Evolutionary conservation across 92 coral and sea anemone species (phyloP).

Genomic region (Porites evermanni): DNA sequence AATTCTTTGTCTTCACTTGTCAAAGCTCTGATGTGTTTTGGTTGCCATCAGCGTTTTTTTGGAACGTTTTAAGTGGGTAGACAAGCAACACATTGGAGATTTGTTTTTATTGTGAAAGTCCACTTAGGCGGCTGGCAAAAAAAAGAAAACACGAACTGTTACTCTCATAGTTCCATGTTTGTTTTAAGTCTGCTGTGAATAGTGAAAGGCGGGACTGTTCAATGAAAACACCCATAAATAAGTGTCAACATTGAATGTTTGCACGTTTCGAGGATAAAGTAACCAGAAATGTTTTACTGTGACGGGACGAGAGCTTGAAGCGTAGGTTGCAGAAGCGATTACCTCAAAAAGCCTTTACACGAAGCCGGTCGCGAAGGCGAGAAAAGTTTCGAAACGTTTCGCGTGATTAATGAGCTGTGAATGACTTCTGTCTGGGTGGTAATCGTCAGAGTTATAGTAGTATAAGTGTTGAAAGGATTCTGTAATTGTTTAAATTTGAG

Average conservation of each 20-base stretch:
- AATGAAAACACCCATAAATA: constrained; percentile 43
- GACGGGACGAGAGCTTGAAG: not conserved
- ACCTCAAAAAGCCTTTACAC: constrained; percentile 26
- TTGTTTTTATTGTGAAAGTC: constrained; percentile 37
- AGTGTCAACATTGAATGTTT: constrained; percentile 44
- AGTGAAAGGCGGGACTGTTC: constrained; percentile 43
- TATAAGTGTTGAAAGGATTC: constrained; percentile 42
- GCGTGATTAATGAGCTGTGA: constrained; percentile 67
- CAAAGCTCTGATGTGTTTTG: constrained; percentile 20
- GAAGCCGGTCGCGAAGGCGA: constrained; percentile 9
- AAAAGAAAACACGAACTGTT: not conserved
- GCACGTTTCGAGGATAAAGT: constrained; percentile 27
- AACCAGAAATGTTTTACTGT: constrained; percentile 3
- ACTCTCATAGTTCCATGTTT: constrained; percentile 19
- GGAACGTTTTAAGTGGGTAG: constrained; percentile 7
- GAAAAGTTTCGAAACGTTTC: constrained; percentile 29
- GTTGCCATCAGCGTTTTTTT: constrained; percentile 8
- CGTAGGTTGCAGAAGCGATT: not conserved
- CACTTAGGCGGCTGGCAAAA: not conserved
- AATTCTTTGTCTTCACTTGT: constrained; percentile 21
- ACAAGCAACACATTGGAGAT: constrained; percentile 15
- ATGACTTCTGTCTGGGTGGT: constrained; percentile 50
- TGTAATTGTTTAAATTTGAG: constrained; percentile 49
- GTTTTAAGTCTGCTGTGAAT: not conserved
- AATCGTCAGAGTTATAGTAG: constrained; percentile 35